Conservation (phyloP, 2,113 vertebrate genomes). For the Calonectris borealis region DNA sequence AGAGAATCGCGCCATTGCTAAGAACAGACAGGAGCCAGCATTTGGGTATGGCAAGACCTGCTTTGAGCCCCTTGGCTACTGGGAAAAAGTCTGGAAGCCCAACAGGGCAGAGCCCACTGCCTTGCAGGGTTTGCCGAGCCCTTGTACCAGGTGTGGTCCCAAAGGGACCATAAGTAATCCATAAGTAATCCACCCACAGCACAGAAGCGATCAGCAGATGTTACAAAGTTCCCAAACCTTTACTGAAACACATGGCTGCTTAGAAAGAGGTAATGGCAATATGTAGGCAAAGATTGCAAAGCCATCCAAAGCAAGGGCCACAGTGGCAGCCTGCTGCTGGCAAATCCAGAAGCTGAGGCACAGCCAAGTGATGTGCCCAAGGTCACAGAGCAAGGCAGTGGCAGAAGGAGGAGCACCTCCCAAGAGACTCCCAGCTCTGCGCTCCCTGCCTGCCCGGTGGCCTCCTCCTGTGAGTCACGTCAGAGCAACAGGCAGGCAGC, state of each 20-base stretch:
- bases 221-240: not conserved
- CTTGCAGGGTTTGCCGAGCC: not conserved
- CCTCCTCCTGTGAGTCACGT: not conserved
- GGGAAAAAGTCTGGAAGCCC: not conserved
- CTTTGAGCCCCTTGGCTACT: not conserved
- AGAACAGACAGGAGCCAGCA: not conserved
- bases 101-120: not conserved
- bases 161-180: not conserved
- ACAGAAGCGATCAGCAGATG: not conserved
- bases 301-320: not conserved
- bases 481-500: not conserved
- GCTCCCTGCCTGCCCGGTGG: not conserved
- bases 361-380: not conserved
- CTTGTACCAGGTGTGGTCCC: not conserved
- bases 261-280: accelerated
- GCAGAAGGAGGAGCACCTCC: not conserved
- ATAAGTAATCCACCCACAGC: not conserved
- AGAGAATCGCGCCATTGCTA: not conserved
- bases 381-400: not conserved
- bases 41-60: not conserved
- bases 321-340: not conserved
- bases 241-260: not conserved
- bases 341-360: not conserved
- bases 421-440: not conserved
- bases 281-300: not conserved